These are phyloP conservation scores for Chitala chitala DNA, from an alignment of 2,113 vertebrate species.

Conservation along the genomic window DNA sequence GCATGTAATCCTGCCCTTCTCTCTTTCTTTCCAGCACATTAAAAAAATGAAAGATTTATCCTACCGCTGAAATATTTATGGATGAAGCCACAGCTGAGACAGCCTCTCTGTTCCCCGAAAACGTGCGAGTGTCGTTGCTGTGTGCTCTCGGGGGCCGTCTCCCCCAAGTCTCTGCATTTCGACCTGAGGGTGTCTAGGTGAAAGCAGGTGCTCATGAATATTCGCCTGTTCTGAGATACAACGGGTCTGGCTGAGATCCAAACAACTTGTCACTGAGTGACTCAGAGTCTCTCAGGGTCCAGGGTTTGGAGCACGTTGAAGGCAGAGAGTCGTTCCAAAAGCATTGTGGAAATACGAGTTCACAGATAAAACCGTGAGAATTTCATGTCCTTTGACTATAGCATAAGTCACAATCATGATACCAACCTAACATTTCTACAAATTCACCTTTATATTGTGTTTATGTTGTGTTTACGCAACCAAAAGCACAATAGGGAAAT, in stretches of 20 bases:
- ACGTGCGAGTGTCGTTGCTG: background rate
- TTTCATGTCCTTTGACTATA: too few species aligned
- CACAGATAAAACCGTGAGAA: too few species aligned
- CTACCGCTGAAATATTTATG: conserved; percentile 55
- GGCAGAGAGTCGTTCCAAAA: too few species aligned
- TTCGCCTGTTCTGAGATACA: background rate
- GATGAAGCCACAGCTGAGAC: conserved; percentile 26
- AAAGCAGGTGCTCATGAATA: background rate
- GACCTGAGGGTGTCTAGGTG: background rate
- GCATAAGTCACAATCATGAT: too few species aligned
- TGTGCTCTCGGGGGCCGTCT: background rate
- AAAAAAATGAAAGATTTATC: conserved; percentile 59
- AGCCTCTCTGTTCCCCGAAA: background rate
- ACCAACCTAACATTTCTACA: too few species aligned
- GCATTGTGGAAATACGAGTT: too few species aligned
- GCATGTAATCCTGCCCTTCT: conserved; percentile 28
- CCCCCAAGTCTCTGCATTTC: background rate
- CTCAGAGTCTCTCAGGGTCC: background rate
- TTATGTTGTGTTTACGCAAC: too few species aligned
- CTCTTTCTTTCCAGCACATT: conserved; percentile 46
- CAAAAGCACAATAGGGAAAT: too few species aligned
- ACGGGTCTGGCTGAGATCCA: background rate
- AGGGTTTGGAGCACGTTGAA: background rate
- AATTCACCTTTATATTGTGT: too few species aligned
- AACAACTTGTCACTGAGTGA: background rate